A percentile compares a stretch with the other conserved stretches of the same genome.
Conservation (phyloP, 2,888 invertebrate genomes). For the Drosophila maculinotata region DNA sequence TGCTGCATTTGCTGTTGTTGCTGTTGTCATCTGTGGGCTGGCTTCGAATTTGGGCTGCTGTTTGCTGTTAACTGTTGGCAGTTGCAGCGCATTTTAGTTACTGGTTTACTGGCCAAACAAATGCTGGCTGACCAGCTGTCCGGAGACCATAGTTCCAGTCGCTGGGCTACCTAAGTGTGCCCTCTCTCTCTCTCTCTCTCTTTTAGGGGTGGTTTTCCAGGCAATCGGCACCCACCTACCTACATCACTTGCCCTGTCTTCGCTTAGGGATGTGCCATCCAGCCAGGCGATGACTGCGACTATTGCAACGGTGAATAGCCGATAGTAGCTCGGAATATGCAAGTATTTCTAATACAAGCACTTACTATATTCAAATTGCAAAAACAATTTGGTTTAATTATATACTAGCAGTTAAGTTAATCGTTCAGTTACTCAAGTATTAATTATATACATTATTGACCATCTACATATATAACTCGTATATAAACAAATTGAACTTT, state of each 20-base stretch:
- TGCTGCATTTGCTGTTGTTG: constrained; percentile 21
- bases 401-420: too few relatives aligned
- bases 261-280: constrained; percentile 44
- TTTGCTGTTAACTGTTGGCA: constrained; percentile 29
- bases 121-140: constrained; percentile 54
- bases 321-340: constrained; percentile 1
- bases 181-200: too few relatives aligned
- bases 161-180: constrained; percentile 16
- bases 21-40: constrained; percentile 55
- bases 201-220: constrained; percentile 66
- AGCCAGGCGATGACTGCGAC: background rate
- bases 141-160: constrained; percentile 27
- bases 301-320: background rate
- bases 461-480: too few relatives aligned
- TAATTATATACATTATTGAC: too few relatives aligned
- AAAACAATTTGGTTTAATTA: too few relatives aligned
- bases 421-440: too few relatives aligned
- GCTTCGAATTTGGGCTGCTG: background rate
- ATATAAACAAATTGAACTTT: background rate
- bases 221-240: constrained; percentile 45
- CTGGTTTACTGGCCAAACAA: constrained; percentile 32
- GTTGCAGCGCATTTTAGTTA: constrained; percentile 44
- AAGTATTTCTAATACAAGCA: background rate
- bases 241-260: constrained; percentile 30
- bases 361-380: background rate